Percentiles rank a stretch among this genome's conserved stretches.
These are phyloP conservation scores for Oreochromis grahami DNA, from an alignment of 2,797 vertebrate genomes.

Conservation along the genomic window DNA sequence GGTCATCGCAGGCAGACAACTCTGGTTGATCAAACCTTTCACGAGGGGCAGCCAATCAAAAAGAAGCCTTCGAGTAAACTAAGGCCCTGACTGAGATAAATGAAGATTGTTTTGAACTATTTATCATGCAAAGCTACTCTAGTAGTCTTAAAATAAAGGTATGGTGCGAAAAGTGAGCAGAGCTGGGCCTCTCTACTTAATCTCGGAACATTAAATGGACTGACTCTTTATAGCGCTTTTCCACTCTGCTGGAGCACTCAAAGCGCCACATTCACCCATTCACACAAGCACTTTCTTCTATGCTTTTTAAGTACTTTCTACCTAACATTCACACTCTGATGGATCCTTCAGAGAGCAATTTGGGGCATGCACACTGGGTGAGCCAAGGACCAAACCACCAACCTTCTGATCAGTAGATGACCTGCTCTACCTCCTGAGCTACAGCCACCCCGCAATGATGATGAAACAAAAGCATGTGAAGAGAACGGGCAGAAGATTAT, in stretches of 20 bases:
- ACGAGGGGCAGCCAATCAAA: background rate
- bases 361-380: background rate
- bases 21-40: background rate
- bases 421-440: background rate
- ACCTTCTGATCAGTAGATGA: background rate
- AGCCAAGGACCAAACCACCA: background rate
- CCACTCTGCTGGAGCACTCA: background rate
- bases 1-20: rapidly evolving
- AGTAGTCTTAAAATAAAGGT: background rate
- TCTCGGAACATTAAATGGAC: background rate
- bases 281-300: background rate
- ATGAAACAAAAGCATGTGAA: background rate
- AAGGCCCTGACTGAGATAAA: background rate
- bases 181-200: background rate
- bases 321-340: rapidly evolving
- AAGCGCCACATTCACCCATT: background rate
- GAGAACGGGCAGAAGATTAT: background rate
- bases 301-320: background rate
- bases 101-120: background rate
- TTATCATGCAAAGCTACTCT: background rate
- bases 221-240: background rate
- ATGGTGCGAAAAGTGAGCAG: background rate
- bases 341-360: background rate
- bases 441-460: background rate
- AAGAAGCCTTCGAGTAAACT: background rate